Percentiles rank a stretch among this genome's conserved stretches.
Conservation (phyloP, 2,797 vertebrate genomes). For the Melanotaenia maccullochi region DNA sequence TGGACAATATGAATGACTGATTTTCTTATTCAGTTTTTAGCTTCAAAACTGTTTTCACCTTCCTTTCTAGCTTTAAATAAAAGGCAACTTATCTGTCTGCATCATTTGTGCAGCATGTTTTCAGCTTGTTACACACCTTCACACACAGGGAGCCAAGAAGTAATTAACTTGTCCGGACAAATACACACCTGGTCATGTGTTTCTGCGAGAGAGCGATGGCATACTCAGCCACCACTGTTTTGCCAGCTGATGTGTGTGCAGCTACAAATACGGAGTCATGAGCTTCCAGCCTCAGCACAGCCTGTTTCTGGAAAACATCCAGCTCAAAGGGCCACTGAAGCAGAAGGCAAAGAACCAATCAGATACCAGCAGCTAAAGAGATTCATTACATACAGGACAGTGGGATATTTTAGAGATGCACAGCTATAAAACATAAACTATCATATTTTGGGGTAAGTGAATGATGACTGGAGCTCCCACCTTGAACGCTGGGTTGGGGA, state of each 20-base stretch:
- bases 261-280: slow-evolving; percentile 92
- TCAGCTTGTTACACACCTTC: background rate
- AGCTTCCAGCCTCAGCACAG: slow-evolving; percentile 88
- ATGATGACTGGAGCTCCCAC: slow-evolving; percentile 30
- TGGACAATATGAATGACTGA: too few species aligned
- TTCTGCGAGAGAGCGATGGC: slow-evolving; percentile 93
- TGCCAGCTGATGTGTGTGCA: slow-evolving; percentile 93
- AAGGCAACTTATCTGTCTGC: background rate
- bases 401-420: background rate
- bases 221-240: slow-evolving; percentile 94
- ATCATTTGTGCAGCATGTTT: background rate
- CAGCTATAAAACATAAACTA: background rate
- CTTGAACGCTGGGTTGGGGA: slow-evolving; percentile 88
- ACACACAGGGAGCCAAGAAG: background rate
- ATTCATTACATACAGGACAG: slow-evolving; percentile 4
- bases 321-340: slow-evolving; percentile 91
- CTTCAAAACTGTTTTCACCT: background rate
- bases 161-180: slow-evolving; percentile 15
- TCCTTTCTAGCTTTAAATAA: slow-evolving; percentile 1
- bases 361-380: background rate
- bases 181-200: slow-evolving; percentile 92
- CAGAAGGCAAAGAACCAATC: slow-evolving; percentile 21
- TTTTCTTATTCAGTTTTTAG: too few species aligned
- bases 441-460: background rate
- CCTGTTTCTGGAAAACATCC: slow-evolving; percentile 94